Conservation (phyloP, 2,888 invertebrate genomes). For the Zaprionus bogoriensis region DNA sequence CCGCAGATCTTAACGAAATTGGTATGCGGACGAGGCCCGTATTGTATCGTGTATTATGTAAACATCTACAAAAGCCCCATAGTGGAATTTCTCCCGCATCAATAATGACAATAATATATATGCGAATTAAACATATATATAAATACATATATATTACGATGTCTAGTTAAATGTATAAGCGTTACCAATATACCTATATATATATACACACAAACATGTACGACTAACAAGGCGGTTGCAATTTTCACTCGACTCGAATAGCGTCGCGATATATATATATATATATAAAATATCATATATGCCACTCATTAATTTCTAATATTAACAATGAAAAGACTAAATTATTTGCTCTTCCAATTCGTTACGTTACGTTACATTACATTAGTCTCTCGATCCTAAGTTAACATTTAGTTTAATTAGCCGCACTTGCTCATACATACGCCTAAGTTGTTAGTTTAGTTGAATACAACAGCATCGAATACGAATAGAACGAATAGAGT, state of each 20-base stretch:
- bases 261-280: constrained; percentile 74
- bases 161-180: constrained; percentile 67
- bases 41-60: constrained; percentile 38
- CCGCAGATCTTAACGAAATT: too few relatives aligned
- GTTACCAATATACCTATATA: constrained; percentile 47
- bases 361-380: too few relatives aligned
- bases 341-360: constrained; percentile 76
- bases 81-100: constrained; percentile 77
- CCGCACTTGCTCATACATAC: constrained; percentile 69
- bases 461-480: constrained; percentile 21
- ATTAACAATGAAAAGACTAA: constrained; percentile 63
- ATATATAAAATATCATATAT: constrained; percentile 12
- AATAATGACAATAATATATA: constrained; percentile 78
- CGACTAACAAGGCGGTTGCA: constrained; percentile 9
- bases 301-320: constrained; percentile 28
- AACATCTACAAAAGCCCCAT: constrained; percentile 58
- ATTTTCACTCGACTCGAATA: constrained; percentile 32
- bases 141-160: constrained; percentile 38
- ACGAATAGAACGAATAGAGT: constrained; percentile 52
- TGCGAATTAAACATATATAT: constrained; percentile 42
- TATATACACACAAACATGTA: constrained; percentile 18
- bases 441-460: constrained; percentile 49
- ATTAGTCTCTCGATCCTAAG: constrained; percentile 51
- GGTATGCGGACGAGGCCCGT: background rate
- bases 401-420: constrained; percentile 65